Evolutionary conservation across 2,888 invertebrate species (phyloP).

Genomic region (Heteromyza rotundicornis): DNA sequence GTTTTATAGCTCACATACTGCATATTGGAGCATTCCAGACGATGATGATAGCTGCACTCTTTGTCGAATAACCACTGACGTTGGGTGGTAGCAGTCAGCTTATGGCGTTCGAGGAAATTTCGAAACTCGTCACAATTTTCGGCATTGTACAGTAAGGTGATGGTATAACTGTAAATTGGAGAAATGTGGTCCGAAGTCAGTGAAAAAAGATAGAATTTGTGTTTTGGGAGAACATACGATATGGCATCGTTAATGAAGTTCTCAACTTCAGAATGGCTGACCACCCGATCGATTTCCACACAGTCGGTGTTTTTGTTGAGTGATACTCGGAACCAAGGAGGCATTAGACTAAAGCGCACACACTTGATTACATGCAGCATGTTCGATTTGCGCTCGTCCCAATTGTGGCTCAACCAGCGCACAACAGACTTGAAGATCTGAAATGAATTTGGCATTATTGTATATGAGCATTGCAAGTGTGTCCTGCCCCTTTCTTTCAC

Average conservation of each 20-base stretch:
- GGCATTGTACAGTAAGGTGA: constrained; percentile 76
- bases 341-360: constrained; percentile 79
- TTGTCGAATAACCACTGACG: constrained; percentile 75
- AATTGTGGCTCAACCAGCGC: constrained; percentile 78
- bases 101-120: constrained; percentile 71
- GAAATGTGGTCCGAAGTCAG: not conserved
- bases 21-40: constrained; percentile 49
- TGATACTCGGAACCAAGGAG: constrained; percentile 81
- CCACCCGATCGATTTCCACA: constrained; percentile 73
- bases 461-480: not conserved
- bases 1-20: constrained; percentile 46
- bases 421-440: constrained; percentile 74
- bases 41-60: constrained; percentile 54
- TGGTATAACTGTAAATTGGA: constrained; percentile 68
- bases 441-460: constrained; percentile 23
- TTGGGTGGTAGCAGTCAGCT: constrained; percentile 72
- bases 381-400: constrained; percentile 68
- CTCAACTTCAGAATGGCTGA: constrained; percentile 72
- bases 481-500: not conserved
- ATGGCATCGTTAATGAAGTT: constrained; percentile 83
- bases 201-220: not conserved
- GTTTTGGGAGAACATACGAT: constrained; percentile 56
- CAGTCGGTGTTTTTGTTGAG: constrained; percentile 75
- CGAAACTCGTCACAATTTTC: constrained; percentile 75
- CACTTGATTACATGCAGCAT: constrained; percentile 72